phyloP scores from a whole-genome alignment of 2,113 vertebrate genomes.

The Onychorhynchus coronatus region DNA sequence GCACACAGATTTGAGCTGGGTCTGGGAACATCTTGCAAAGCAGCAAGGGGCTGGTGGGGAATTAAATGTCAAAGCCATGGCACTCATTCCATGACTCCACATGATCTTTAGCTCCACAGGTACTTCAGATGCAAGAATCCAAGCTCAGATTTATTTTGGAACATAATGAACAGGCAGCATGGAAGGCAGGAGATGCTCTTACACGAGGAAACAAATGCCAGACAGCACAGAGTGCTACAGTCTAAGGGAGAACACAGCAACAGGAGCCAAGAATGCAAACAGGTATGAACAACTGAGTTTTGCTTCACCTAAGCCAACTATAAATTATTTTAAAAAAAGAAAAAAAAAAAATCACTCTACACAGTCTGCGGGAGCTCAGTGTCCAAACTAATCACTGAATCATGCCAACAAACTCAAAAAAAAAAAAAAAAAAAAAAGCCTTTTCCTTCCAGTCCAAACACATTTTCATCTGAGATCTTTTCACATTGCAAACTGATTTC shows the following conservation, averaged over 20 bases:
- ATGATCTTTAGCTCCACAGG: background rate
- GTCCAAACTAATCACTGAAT: background rate
- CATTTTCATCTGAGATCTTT: background rate
- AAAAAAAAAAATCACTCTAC: background rate
- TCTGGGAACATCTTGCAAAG: background rate
- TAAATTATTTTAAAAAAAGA: background rate
- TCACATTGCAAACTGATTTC: background rate
- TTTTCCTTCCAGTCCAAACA: background rate
- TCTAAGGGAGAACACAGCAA: background rate
- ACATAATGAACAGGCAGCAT: background rate
- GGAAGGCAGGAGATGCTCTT: background rate
- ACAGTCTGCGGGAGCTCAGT: background rate
- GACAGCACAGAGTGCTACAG: background rate
- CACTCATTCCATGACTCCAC: background rate
- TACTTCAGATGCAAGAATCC: background rate
- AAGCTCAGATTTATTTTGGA: background rate
- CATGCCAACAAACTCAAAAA: background rate
- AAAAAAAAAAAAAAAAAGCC: background rate
- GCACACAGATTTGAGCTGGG: background rate
- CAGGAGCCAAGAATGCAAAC: background rate
- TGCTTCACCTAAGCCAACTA: background rate
- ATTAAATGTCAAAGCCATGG: background rate
- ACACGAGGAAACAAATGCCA: background rate
- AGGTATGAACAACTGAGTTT: background rate
- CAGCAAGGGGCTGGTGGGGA: background rate